phyloP scores from a whole-genome alignment of 2,797 vertebrate genomes.

The Podarcis siculus region DNA sequence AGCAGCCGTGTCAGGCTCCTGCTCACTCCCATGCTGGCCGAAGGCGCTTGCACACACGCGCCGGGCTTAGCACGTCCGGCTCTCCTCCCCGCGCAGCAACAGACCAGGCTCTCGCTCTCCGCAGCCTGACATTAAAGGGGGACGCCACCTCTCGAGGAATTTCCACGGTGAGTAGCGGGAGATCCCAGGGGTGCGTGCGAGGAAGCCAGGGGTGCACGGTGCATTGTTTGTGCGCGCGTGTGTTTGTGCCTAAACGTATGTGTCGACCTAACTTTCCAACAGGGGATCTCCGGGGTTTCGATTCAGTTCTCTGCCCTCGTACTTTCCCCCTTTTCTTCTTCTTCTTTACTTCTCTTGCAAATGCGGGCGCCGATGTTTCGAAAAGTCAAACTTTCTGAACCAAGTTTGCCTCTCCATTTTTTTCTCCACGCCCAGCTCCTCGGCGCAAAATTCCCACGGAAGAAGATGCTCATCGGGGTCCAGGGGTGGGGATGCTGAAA shows the following conservation, averaged over 20 bases:
- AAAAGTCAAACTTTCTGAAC: slow-evolving; percentile 58
- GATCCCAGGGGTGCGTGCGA: slow-evolving; percentile 36
- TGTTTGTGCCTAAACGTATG: background rate
- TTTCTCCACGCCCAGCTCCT: background rate
- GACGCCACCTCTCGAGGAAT: slow-evolving; percentile 63
- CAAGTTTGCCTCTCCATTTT: slow-evolving; percentile 24
- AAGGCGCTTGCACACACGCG: slow-evolving; percentile 73
- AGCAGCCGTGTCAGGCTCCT: slow-evolving; percentile 72
- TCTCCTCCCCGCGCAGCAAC: slow-evolving; percentile 81
- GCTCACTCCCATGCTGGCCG: slow-evolving; percentile 82
- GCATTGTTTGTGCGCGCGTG: background rate
- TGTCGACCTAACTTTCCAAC: slow-evolving; percentile 60
- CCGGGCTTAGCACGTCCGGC: slow-evolving; percentile 78
- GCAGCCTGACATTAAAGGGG: slow-evolving; percentile 64
- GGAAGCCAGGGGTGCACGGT: background rate
- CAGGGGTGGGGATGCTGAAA: slow-evolving; percentile 6
- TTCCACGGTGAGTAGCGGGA: slow-evolving; percentile 77
- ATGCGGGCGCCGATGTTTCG: background rate
- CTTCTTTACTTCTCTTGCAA: background rate
- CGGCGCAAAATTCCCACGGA: slow-evolving; percentile 19
- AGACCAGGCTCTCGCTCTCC: slow-evolving; percentile 79
- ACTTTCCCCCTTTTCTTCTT: background rate
- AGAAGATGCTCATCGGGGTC: background rate
- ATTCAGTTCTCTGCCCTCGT: background rate
- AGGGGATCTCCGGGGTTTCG: slow-evolving; percentile 43